These are phyloP conservation scores for Bujurquina vittata DNA, from an alignment of 2,113 vertebrate genomes.

Conservation along the genomic window DNA sequence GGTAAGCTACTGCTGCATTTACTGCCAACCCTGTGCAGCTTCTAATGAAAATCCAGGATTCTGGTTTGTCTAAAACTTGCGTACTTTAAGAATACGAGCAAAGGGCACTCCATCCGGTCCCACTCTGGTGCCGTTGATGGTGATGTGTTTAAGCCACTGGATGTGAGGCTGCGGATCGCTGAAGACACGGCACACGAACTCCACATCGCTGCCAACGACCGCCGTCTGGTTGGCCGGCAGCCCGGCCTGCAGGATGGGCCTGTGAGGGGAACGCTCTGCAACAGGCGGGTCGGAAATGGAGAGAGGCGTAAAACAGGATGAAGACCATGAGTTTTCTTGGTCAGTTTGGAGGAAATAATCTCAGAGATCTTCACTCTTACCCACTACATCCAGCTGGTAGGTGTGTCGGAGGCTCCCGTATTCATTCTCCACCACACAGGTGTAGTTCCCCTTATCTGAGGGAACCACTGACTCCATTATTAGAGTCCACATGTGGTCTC, in stretches of 20 bases:
- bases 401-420: constrained; percentile 91
- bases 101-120: constrained; percentile 86
- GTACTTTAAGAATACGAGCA: constrained; percentile 87
- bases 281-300: background rate
- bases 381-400: constrained; percentile 91
- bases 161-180: constrained; percentile 94
- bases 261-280: constrained; percentile 86
- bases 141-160: constrained; percentile 93
- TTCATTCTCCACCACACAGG: constrained; percentile 91
- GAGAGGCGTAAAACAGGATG: background rate
- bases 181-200: constrained; percentile 92
- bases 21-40: no score
- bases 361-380: constrained; percentile 74
- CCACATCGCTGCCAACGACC: constrained; percentile 86
- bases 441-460: constrained; percentile 93
- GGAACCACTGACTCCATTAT: constrained; percentile 94
- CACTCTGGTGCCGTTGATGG: constrained; percentile 88
- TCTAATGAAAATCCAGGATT: no score
- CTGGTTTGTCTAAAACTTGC: background rate
- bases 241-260: constrained; percentile 91
- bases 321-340: background rate
- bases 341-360: background rate
- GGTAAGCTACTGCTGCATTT: no score
- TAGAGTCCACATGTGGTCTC: constrained; percentile 90
- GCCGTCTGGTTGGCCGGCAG: constrained; percentile 91